Evolutionary conservation across 2,797 vertebrate genomes (phyloP).

Genomic region (Cichlasoma orientale): DNA sequence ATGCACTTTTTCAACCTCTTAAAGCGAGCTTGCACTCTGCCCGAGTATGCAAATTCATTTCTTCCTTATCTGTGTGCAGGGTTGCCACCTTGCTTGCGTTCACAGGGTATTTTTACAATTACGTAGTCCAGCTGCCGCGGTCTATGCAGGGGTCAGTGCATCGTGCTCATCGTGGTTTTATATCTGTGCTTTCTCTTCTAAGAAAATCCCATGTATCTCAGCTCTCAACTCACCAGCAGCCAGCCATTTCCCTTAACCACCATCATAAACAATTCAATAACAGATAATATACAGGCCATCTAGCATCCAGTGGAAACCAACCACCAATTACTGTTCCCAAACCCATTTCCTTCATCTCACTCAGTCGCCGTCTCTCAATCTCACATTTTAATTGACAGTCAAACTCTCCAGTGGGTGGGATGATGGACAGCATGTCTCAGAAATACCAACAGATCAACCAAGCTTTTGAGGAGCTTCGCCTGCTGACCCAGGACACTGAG

Average conservation of each 20-base stretch:
- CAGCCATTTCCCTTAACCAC: conserved; percentile 18
- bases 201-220: not conserved
- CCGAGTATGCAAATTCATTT: conserved; percentile 26
- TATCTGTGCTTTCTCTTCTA: not conserved
- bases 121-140: not conserved
- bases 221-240: conserved; percentile 5
- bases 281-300: not conserved
- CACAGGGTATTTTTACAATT: conserved; percentile 20
- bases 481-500: conserved; percentile 93
- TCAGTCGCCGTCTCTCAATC: not conserved
- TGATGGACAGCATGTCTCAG: conserved; percentile 93
- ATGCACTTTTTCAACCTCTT: not conserved
- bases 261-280: conserved; percentile 36
- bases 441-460: conserved; percentile 98
- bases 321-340: not conserved
- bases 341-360: not conserved
- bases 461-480: conserved; percentile 83
- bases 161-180: conserved; percentile 1
- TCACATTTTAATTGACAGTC: conserved; percentile 77
- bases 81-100: conserved; percentile 8
- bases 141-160: not conserved
- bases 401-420: conserved; percentile 85
- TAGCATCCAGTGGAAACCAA: not conserved
- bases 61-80: not conserved
- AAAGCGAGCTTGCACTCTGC: conserved; percentile 29